Evolutionary conservation across 2,888 invertebrate species (phyloP), one percentile per base, ranked within the genome.

Genomic region (Athrips mouffetella): DNA sequence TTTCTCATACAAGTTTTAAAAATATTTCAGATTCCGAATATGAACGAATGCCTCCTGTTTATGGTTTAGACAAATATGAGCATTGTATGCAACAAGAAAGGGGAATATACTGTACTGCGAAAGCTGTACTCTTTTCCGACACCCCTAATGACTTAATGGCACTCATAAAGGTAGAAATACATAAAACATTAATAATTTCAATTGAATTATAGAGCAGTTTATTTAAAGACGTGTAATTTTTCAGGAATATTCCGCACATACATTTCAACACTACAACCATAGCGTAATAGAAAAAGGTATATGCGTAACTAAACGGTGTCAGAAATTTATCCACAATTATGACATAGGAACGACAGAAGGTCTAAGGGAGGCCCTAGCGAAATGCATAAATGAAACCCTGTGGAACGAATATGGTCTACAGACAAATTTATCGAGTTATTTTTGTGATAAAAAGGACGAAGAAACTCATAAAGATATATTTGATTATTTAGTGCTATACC

Each of bases 61-160:
- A 53, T 25, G 44, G 45, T 18, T 18, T 60, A 50, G 63, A 63
- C 18, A 23, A 50, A 0, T 64, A 56, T 39, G 52, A 53, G 10
- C 11, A 15, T 3, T 65, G 63, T 40, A 37, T 59, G 35, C 8
- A n/a, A 8, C 16, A n/a, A 7, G 33, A 50, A 1, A 23, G 42
- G 0, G 49, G 44, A 1, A 56, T 53, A 0, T 58, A 58, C 44
- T 78, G 78, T 54, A 40, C 67, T 27, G 57, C 64, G 1, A 62
- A 68, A 23, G 54, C 61, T 2, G 54, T 59, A 0, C 62, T 76
- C 2, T 57, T 59, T 30, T 55, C 71, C 1, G 55, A 60, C 2
- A 40, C 33, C 2, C 53, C 54, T 1, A 67, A 65, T 4, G 52
- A 60, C 1, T 65, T 77, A 0, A 59, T 70, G 48, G 67, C 73